Base-by-base conservation (phyloP, 1,140 invertebrate species). In the Pseudomyrmex flavicornis region DNA sequence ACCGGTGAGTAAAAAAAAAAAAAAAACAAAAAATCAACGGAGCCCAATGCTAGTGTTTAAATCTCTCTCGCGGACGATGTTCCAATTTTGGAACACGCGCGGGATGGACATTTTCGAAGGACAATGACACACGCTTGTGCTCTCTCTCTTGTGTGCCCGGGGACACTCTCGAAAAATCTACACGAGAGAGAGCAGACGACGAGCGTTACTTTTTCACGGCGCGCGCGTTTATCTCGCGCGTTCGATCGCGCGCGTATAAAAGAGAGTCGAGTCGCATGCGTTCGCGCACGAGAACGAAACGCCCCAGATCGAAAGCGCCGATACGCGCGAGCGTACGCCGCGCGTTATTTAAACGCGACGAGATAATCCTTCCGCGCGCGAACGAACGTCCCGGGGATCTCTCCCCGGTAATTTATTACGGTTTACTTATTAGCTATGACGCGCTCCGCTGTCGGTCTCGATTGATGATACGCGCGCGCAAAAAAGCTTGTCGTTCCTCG, bases 1-100 rank as follows among this genome's bases (percentile, higher is more conserved):
- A 88, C 66, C 89, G 94, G 93, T 94, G 93, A 94, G 93, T 94
- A 94, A 92, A 69, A 35, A 35, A 15, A 66, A 17, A 17, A 35
- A 35, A 35, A 35, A 35, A 35, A 35, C 5, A 35, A 35, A 35
- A 35, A 15, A 66, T 92, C 84, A 87, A 88, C 87, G 85, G 82
- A 83, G 35, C 35, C 26, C 83, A 88, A 44, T 50, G 52, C 20
- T 88, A 48, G 70, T 56, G 52, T 59, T 62, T 84, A 50, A 63
- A 54, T 84, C 26, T 56, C 46, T 66, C 52, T 44, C 20, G 22
- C 12, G 68, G 46, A 82, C 75, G 56, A 10, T 61, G 44, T 8
- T 35, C 13, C 4, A 35, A 35, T 7, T 7, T 35, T 35, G 35
- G 35, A 35, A 35, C 35, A 5, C 35, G 35, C 35, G 35, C 35